Evolutionary conservation across 1,140 invertebrate genomes (phyloP), one percentile per base, ranked within the genome.

Genomic region (Lepidurus apus): DNA sequence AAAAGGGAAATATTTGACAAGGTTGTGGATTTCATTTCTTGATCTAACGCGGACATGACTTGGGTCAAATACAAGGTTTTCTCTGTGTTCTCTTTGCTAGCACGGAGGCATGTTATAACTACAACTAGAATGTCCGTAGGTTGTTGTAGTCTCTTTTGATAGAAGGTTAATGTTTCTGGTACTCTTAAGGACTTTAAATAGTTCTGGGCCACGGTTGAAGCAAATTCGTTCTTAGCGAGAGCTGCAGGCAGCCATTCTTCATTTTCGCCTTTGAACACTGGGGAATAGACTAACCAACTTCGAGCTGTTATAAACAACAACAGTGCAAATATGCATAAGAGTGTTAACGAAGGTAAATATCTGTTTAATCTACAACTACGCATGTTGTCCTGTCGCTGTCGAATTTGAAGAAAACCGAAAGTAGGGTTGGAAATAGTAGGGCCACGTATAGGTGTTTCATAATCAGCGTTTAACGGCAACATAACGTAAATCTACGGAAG

Each of bases 51-150:
- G 7, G 43, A 43, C 42, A 77, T 45, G 11, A 77, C 75, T 44
- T 77, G 75, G 2, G 75, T 77, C 43, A 77, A 44, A 77, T 77
- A 77, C 5, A 45, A 43, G 34, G 75, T 77, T 34, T 77, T 44
- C 42, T 24, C 53, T 21, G n/a, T 7, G 53, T 65, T 65, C 6
- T 65, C 21, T 17, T 65, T 24, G 43, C 44, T 43, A 11, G 42
- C 47, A 11, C 75, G 43, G 1, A 26, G 21, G 75, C 11, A 44
- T 17, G 75, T 77, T 10, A 77, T 77, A 11, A 77, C 75, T 17
- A 77, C 11, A 21, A 77, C 43, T 17, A 77, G 9, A 13, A 77
- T 11, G 1, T 77, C 24, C 11, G 24, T 11, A 42, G 34, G 24
- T 13, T 44, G 10, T 11, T 17, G 10, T 77, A 77, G 44, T 47